Conservation (phyloP, 2,797 vertebrate genomes). For the Oceanodroma leucorhoa region DNA sequence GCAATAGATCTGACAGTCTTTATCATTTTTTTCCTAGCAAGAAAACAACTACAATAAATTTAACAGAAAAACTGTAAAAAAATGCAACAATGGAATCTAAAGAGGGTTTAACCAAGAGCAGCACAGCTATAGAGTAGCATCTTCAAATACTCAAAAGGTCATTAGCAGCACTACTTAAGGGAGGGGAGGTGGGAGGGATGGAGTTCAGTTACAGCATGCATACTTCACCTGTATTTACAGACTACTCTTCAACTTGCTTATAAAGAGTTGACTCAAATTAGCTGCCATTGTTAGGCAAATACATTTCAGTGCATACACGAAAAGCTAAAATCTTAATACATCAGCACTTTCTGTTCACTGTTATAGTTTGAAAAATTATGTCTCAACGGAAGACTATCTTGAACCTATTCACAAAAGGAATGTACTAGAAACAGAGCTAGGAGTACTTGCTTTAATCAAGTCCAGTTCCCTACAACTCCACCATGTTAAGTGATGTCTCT, state of each 20-base stretch:
- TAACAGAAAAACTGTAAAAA: background rate
- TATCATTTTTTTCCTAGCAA: background rate
- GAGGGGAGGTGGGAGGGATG: fast-evolving
- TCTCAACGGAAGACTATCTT: background rate
- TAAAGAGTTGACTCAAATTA: background rate
- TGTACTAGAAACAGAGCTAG: background rate
- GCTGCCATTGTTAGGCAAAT: background rate
- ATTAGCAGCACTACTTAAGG: background rate
- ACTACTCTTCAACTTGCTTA: background rate
- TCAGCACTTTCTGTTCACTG: background rate
- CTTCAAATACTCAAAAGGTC: background rate
- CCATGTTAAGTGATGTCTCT: background rate
- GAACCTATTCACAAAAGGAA: background rate
- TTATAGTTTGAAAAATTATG: background rate
- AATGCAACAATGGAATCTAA: background rate
- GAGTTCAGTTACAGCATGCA: background rate
- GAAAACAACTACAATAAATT: background rate
- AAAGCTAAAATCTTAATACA: background rate
- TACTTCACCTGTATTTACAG: background rate
- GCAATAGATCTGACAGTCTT: background rate
- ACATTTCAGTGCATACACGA: background rate
- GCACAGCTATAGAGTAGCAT: background rate
- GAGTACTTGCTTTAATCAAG: background rate
- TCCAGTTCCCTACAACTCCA: background rate
- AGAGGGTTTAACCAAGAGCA: background rate